These are phyloP conservation scores for Diprion similis DNA, from an alignment of 1,140 invertebrate species.

Conservation along the genomic window DNA sequence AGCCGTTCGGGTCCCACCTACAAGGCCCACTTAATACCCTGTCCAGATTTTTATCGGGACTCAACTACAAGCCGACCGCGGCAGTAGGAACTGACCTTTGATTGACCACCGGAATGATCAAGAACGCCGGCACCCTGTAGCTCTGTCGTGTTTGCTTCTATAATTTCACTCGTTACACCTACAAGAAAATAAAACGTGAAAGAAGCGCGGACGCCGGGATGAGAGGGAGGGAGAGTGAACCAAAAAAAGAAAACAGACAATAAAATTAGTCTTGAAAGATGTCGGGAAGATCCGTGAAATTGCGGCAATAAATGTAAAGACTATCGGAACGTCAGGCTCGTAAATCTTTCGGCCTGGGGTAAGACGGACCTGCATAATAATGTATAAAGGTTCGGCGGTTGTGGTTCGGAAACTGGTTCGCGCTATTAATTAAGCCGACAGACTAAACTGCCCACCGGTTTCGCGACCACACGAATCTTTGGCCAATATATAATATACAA, in stretches of 20 bases:
- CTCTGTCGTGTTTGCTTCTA: not conserved
- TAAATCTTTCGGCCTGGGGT: not conserved
- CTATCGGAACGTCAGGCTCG: not conserved
- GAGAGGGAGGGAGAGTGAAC: not conserved
- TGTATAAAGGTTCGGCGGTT: not conserved
- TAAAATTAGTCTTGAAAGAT: not conserved
- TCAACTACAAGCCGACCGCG: not conserved
- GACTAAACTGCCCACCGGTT: not conserved
- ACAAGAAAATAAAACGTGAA: not conserved
- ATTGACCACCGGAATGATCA: constrained; percentile 2
- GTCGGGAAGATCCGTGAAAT: no score
- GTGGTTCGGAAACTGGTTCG: not conserved
- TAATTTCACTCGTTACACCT: not conserved
- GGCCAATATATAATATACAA: not conserved
- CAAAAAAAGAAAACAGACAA: not conserved
- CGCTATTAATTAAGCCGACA: constrained; percentile 3
- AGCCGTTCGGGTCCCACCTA: not conserved
- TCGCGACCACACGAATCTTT: not conserved
- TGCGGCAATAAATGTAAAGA: not conserved
- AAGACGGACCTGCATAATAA: not conserved
- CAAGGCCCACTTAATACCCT: not conserved
- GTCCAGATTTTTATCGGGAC: constrained; percentile 1
- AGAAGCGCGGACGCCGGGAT: not conserved
- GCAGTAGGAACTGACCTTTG: constrained; percentile 5
- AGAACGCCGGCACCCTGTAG: not conserved